Percentiles rank a stretch among this genome's conserved stretches.
phyloP scores from a whole-genome alignment of 2,113 vertebrate species.

The Macrotus californicus region DNA sequence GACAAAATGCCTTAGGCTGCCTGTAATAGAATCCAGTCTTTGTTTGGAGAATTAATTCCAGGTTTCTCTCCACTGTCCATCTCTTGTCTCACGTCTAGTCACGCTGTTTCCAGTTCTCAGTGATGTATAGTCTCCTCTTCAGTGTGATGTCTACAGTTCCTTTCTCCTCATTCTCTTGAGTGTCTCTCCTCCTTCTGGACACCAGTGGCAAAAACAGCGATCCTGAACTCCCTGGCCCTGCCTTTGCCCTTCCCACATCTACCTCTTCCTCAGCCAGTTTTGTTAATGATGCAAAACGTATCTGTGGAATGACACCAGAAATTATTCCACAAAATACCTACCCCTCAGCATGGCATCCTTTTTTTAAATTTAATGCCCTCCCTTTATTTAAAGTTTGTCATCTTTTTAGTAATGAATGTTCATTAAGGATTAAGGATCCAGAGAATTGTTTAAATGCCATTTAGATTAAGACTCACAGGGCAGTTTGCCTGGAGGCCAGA shows the following conservation, averaged over 20 bases:
- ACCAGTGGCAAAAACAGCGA: background rate
- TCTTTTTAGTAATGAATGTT: background rate
- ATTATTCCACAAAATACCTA: background rate
- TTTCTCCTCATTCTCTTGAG: background rate
- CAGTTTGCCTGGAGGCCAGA: background rate
- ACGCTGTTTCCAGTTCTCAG: background rate
- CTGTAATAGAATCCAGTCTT: background rate
- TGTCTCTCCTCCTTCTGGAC: background rate
- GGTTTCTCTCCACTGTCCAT: background rate
- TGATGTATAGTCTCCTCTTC: background rate
- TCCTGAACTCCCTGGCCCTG: background rate
- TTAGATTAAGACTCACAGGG: slow-evolving; percentile 27
- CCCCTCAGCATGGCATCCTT: background rate
- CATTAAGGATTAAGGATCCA: background rate
- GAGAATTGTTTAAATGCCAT: background rate
- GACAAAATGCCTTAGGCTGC: background rate
- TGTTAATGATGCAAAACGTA: background rate
- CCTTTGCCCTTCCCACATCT: background rate
- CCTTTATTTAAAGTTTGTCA: background rate
- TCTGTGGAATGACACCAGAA: background rate
- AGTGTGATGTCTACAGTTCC: background rate
- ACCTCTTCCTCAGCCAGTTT: background rate
- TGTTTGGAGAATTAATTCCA: background rate
- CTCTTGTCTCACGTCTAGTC: background rate
- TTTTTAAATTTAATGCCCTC: background rate